Percentiles rank a stretch among this genome's conserved stretches.
These are phyloP conservation scores for Stomatorhinus ivindoensis DNA, from an alignment of 2,113 vertebrate species.

Conservation along the genomic window DNA sequence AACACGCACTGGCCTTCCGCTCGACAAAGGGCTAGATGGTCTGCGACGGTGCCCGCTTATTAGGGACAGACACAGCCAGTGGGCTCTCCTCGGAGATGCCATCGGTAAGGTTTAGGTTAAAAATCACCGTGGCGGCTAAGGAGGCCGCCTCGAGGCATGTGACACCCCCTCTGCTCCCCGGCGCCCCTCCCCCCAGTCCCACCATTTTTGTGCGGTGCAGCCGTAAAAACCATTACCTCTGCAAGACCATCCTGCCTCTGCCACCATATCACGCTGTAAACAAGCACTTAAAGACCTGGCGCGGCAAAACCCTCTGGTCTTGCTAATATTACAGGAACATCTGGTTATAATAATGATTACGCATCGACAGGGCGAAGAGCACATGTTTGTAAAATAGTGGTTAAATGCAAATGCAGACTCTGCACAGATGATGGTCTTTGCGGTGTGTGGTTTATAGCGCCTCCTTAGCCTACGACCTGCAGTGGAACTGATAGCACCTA, in stretches of 20 bases:
- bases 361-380: neutral
- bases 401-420: neutral
- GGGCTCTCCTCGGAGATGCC: conserved; percentile 25
- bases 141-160: neutral
- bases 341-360: neutral
- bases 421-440: neutral
- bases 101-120: conserved; percentile 45
- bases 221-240: neutral
- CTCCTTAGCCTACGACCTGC: neutral
- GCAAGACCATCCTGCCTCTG: neutral
- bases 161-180: neutral
- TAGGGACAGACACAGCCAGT: conserved; percentile 18
- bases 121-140: conserved; percentile 43
- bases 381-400: neutral
- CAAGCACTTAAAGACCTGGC: neutral
- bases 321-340: neutral
- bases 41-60: conserved; percentile 14
- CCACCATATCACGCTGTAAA: neutral
- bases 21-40: conserved; percentile 52
- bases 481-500: neutral
- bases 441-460: neutral
- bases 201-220: neutral
- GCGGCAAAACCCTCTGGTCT: neutral
- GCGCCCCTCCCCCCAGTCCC: neutral
- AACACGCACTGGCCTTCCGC: conserved; percentile 62